Percentiles rank a stretch among this genome's conserved stretches.
These are phyloP conservation scores for Cheumatopsyche charites DNA, from an alignment of 1,140 invertebrate genomes.

Conservation along the genomic window DNA sequence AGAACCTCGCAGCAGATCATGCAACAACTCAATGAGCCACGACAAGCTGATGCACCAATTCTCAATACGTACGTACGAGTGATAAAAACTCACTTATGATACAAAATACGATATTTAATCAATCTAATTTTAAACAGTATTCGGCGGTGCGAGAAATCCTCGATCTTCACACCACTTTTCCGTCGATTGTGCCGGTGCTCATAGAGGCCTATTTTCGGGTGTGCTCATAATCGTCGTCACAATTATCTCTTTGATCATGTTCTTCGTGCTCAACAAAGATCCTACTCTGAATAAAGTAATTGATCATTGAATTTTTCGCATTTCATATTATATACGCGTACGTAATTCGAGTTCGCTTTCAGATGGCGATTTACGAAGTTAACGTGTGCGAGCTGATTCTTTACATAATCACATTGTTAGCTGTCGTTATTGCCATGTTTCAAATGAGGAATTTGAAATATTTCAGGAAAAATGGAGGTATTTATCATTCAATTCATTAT, in stretches of 20 bases:
- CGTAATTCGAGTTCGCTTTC: conserved; percentile 17
- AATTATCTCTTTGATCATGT: conserved; percentile 88
- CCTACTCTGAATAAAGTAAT: conserved; percentile 66
- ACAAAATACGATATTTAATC: background rate
- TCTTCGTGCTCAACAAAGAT: conserved; percentile 82
- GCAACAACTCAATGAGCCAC: conserved; percentile 9
- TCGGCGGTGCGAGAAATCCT: conserved; percentile 52
- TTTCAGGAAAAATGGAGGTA: conserved; percentile 63
- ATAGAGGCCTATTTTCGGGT: conserved; percentile 84
- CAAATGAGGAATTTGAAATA: conserved; percentile 68
- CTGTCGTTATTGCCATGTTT: conserved; percentile 64
- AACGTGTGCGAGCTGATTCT: conserved; percentile 77
- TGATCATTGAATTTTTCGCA: conserved; percentile 2
- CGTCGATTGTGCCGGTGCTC: conserved; percentile 88
- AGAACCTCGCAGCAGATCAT: background rate
- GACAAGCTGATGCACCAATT: conserved; percentile 16
- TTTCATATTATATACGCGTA: background rate
- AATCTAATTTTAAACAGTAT: conserved; percentile 36
- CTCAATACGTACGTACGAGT: conserved; percentile 8
- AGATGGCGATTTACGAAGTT: conserved; percentile 74
- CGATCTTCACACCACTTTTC: conserved; percentile 75
- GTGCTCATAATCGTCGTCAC: conserved; percentile 84
- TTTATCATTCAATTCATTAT: conserved; percentile 16
- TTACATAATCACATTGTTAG: conserved; percentile 67
- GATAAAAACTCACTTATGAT: background rate